Base-by-base conservation (phyloP, 2,888 invertebrate genomes). In the Bimastos eiseni region DNA sequence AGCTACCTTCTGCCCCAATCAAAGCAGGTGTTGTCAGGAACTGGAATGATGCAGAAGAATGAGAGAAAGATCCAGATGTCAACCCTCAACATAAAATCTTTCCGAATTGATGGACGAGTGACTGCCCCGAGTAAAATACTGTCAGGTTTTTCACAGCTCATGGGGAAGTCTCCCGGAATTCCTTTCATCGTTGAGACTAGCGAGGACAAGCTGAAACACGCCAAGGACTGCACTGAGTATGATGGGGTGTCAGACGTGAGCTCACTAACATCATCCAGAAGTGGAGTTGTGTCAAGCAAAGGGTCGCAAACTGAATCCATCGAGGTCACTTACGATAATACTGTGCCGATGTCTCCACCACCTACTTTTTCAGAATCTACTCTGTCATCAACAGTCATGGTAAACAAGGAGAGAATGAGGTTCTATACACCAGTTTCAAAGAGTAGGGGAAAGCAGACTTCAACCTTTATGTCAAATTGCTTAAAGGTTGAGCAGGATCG, bases 131-230 rank as follows among this genome's bases (percentile, higher is more conserved):
- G 37, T 41, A 89, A 89, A 84, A 38, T 91, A 21, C 37, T 91
- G 86, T 91, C 90, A 11, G 91, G 91, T 34, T 83, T 36, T 0
- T 24, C 88, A 19, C 91, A 91, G 41, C 33, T 91, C 1, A 34
- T 55, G 24, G 91, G 90, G 17, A 30, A 88, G n/a, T 90, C 90
- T 17, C 90, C 90, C 34, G 88, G 55, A 37, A 44, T 86, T 37
- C 91, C 91, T 24, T 91, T 55, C 91, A 90, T 91, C 30, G 90
- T 91, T 24, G 91, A 91, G 83, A 91, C 88, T 49, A 91, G 91
- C 34, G 88, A 90, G 41, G 90, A 90, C 34, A 91, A 91, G 83
- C 37, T 90, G 91, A 91, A 90, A 90, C 24, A 49, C 21, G 90
- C 90, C n/a, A 36, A 84, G 36, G 17, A 55, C 55, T 37, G 55